Percentiles rank a stretch among this genome's conserved stretches.
These are phyloP conservation scores for Macrophya alboannulata DNA, from an alignment of 2,888 invertebrate species.

Conservation along the genomic window DNA sequence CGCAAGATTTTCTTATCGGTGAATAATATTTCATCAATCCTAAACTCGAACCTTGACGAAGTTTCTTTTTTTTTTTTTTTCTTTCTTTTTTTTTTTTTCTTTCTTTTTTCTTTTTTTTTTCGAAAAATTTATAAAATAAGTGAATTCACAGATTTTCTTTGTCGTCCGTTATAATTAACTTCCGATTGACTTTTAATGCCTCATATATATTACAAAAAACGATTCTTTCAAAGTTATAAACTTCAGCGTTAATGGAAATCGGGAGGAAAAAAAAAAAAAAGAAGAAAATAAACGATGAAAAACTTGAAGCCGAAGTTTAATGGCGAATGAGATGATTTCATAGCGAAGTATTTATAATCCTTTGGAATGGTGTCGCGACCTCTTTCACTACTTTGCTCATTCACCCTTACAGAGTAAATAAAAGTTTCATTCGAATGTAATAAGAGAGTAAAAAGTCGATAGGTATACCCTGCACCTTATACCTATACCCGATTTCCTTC, in stretches of 20 bases:
- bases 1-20: not conserved
- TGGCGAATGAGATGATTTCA: not conserved
- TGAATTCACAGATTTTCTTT: not conserved
- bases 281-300: not conserved
- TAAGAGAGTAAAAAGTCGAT: conserved; percentile 3
- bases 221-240: no score
- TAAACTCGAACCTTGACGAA: not conserved
- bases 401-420: conserved; percentile 5
- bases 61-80: not conserved
- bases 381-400: not conserved
- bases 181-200: no score
- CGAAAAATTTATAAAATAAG: not conserved
- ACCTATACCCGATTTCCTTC: not conserved
- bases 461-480: not conserved
- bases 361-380: not conserved
- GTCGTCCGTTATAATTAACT: no score
- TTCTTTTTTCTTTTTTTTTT: no score
- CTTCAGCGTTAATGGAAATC: no score
- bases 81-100: no score
- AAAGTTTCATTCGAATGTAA: not conserved
- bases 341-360: not conserved
- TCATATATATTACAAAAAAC: no score
- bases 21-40: not conserved
- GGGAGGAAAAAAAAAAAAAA: not conserved
- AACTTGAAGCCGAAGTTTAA: not conserved